Evolutionary conservation across 2,888 invertebrate genomes (phyloP).

Genomic region (Petrolisthes manimaculis): DNA sequence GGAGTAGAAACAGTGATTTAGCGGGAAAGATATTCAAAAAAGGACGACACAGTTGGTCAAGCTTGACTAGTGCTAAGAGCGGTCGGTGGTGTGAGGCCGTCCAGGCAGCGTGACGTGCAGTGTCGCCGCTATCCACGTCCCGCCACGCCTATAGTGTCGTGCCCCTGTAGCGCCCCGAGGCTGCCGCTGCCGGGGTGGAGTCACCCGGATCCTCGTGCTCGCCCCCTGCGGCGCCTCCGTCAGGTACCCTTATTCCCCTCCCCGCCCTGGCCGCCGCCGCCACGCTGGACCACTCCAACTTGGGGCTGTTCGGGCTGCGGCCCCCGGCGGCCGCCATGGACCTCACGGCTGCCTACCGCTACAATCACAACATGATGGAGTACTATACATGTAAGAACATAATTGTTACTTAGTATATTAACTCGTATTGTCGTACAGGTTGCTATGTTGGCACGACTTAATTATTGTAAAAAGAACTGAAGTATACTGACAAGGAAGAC

Average conservation of each 20-base stretch:
- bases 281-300: conserved; percentile 59
- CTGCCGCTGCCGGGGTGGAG: conserved; percentile 48
- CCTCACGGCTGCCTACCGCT: conserved; percentile 92
- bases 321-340: conserved; percentile 79
- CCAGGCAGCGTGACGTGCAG: conserved; percentile 46
- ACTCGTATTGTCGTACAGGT: conserved; percentile 26
- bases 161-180: conserved; percentile 24
- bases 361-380: conserved; percentile 99
- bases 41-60: conserved; percentile 65
- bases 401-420: conserved; percentile 5
- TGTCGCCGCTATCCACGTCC: conserved; percentile 35
- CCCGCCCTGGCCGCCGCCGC: conserved; percentile 31
- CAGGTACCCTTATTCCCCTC: conserved; percentile 30
- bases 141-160: conserved; percentile 26
- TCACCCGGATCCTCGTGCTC: conserved; percentile 21
- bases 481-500: too few relatives aligned
- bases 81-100: conserved; percentile 36
- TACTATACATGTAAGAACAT: conserved; percentile 92
- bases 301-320: conserved; percentile 64
- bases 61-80: conserved; percentile 65
- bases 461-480: not conserved
- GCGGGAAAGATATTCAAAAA: conserved; percentile 66
- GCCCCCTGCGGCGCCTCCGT: conserved; percentile 35
- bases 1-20: conserved; percentile 62
- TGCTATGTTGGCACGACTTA: not conserved